These are phyloP conservation scores for Rafetus swinhoei DNA, from an alignment of 2,113 vertebrate species.

Conservation along the genomic window DNA sequence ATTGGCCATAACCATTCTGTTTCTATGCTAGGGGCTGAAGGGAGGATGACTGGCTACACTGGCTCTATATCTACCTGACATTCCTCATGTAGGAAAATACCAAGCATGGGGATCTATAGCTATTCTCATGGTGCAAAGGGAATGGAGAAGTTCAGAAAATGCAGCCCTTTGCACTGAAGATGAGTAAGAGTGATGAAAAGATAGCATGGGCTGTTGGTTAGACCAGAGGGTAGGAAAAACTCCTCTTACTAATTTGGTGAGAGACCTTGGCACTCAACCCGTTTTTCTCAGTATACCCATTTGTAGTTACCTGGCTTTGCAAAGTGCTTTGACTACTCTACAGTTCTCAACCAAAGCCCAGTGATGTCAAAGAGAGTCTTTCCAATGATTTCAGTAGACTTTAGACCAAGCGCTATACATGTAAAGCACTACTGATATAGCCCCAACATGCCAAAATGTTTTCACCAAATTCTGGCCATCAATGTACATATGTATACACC, in stretches of 20 bases:
- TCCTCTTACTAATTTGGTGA: accelerated
- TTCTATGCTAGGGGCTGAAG: not conserved
- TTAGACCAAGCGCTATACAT: not conserved
- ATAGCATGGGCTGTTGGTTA: not conserved
- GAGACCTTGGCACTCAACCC: not conserved
- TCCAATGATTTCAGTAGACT: not conserved
- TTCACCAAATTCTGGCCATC: not conserved
- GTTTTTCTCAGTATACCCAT: not conserved
- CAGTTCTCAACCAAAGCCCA: not conserved
- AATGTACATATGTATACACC: slow-evolving; percentile 2
- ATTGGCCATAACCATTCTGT: not conserved
- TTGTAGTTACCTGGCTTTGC: not conserved
- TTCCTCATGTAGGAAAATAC: accelerated
- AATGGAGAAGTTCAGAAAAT: not conserved
- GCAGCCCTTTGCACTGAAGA: not conserved
- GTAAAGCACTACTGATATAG: not conserved
- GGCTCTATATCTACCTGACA: not conserved
- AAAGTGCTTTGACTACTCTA: not conserved
- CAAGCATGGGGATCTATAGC: not conserved
- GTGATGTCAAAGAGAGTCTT: not conserved
- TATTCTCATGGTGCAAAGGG: not conserved
- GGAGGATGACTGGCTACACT: accelerated
- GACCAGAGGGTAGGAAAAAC: not conserved
- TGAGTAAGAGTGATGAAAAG: not conserved
- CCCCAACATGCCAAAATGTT: not conserved